These are phyloP conservation scores for Probaryconus sp. DNA, from an alignment of 1,140 invertebrate species.

Conservation along the genomic window DNA sequence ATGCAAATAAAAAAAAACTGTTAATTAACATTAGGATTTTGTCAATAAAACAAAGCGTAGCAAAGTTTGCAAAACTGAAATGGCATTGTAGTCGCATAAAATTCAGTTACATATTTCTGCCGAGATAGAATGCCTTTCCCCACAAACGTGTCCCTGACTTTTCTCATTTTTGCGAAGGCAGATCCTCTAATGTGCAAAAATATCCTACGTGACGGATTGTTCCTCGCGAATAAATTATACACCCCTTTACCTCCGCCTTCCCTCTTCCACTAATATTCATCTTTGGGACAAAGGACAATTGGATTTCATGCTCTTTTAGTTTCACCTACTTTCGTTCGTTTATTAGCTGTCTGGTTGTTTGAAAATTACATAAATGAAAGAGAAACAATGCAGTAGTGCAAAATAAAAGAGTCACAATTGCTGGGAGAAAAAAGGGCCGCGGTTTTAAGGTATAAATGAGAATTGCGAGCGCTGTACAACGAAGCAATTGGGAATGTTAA, in stretches of 20 bases:
- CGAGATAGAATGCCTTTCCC: not conserved
- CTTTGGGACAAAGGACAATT: constrained; percentile 17
- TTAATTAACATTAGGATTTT: too few species aligned
- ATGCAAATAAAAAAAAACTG: too few species aligned
- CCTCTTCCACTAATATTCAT: too few species aligned
- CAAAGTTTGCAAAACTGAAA: too few species aligned
- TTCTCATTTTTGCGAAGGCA: constrained; percentile 5
- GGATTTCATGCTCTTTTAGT: constrained; percentile 13
- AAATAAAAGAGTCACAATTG: not conserved
- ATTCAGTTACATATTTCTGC: constrained; percentile 3
- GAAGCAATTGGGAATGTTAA: constrained; percentile 45
- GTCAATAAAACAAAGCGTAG: too few species aligned
- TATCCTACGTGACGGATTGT: constrained; percentile 23
- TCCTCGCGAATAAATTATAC: constrained; percentile 28
- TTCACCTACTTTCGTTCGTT: constrained; percentile 19
- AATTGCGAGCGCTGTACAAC: constrained; percentile 9
- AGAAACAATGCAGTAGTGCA: constrained; percentile 19
- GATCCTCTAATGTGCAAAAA: not conserved
- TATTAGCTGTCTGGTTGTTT: constrained; percentile 16
- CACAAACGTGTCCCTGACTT: not conserved
- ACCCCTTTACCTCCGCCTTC: not conserved
- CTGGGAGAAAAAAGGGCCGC: not conserved
- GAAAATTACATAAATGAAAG: constrained; percentile 22
- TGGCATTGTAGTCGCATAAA: not conserved
- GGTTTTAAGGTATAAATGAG: not conserved